A percentile compares a stretch with the other conserved stretches of the same genome.
phyloP scores from a whole-genome alignment of 2,888 invertebrate species.

The Liodrosophila aerea region DNA sequence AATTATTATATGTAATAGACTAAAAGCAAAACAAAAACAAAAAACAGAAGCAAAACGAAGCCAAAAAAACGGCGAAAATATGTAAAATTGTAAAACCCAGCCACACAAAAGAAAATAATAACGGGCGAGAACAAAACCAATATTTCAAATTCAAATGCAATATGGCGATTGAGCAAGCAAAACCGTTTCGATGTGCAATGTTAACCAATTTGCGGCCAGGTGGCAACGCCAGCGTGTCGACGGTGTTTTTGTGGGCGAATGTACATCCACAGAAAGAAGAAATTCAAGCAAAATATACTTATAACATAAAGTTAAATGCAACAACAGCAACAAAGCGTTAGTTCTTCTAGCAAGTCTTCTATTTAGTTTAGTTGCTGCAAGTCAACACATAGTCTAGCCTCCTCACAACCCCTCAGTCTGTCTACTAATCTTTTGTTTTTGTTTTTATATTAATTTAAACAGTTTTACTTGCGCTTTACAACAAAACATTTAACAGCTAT shows the following conservation, averaged over 20 bases:
- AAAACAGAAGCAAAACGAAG: constrained; percentile 20
- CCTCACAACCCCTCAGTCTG: constrained; percentile 23
- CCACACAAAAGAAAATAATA: constrained; percentile 41
- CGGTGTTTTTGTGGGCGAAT: constrained; percentile 12
- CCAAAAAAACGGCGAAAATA: constrained; percentile 19
- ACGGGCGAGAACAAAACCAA: constrained; percentile 29
- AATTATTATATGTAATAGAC: constrained; percentile 64
- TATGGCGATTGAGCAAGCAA: not conserved
- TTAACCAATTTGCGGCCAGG: constrained; percentile 38
- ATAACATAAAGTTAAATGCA: constrained; percentile 46
- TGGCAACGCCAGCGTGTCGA: constrained; percentile 46
- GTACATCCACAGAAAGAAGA: constrained; percentile 3
- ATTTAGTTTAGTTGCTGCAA: constrained; percentile 64
- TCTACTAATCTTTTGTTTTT: constrained; percentile 44
- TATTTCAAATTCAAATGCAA: constrained; percentile 43
- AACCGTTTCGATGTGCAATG: constrained; percentile 29
- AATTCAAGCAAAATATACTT: constrained; percentile 50
- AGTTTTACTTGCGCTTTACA: constrained; percentile 58
- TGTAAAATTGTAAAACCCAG: constrained; percentile 48
- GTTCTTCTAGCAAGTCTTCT: constrained; percentile 51
- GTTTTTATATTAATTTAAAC: constrained; percentile 39
- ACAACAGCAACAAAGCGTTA: constrained; percentile 25
- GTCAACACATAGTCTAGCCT: constrained; percentile 40
- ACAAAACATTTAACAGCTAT: constrained; percentile 45
- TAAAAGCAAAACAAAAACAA: constrained; percentile 36